Base-by-base conservation (phyloP, 2,113 vertebrate species). In the Trichechus manatus region DNA sequence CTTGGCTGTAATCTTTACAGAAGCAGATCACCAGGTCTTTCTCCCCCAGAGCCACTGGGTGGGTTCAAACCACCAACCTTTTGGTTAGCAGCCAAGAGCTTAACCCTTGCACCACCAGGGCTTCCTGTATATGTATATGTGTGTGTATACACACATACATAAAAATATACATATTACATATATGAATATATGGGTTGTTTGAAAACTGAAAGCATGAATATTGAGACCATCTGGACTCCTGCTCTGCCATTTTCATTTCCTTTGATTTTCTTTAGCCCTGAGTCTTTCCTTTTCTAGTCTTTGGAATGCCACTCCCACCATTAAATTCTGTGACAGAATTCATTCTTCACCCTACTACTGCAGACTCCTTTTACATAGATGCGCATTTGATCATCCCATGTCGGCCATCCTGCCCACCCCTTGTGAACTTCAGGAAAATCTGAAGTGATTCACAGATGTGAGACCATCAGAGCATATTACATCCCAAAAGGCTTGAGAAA, bases 181-280 rank as follows among this genome's bases (percentile, higher is more conserved):
- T 74, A 22, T 31, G n/a, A 31, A 88, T 59, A 72, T 70, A 20
- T 91, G 42, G 79, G 8, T 78, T 86, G 27, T 42, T 80, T 87
- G 85, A 95, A 94, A 97, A 88, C 3, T 14, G 64, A 95, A 94
- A 72, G 17, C 31, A 9, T 68, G 64, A 66, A 77, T 47, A 1
- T 92, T 75, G 56, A 80, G 47, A 6, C 20, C 56, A n/a, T 53
- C 27, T 31, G 39, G 23, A 56, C 4, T 87, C 27, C 29, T 59
- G 31, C n/a, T 87, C 4, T 33, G 9, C 72, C 9, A 70, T 80
- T 14, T 5, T 72, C 20, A 14, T 72, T 88, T 11, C 9, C 9
- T 63, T 86, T 53, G 27, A 39, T 78, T 44, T 88, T 84, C 61
- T 74, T 82, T 81, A 93, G 3, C 36, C 6, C 3, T 10, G 22